Conservation (phyloP, 2,888 invertebrate species). For the Criorhina ranunculi region DNA sequence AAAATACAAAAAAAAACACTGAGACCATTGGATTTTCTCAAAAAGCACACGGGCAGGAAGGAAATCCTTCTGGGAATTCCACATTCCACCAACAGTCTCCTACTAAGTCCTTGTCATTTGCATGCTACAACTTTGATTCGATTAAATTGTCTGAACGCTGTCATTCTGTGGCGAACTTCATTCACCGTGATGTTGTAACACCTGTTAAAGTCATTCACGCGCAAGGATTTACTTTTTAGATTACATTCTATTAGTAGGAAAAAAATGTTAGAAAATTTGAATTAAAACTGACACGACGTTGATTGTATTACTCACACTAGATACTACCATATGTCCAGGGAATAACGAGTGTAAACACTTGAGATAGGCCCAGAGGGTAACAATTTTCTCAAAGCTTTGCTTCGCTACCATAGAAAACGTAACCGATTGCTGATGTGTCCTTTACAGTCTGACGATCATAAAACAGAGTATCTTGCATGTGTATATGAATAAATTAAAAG, state of each 20-base stretch:
- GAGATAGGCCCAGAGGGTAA: no score
- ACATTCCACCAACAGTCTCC: slow-evolving; percentile 1
- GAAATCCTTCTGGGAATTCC: slow-evolving; percentile 5
- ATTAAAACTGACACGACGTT: slow-evolving; percentile 12
- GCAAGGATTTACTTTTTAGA: slow-evolving; percentile 21
- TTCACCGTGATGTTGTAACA: background rate
- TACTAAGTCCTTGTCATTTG: slow-evolving; percentile 30
- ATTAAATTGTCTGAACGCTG: slow-evolving; percentile 32
- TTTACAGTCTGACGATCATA: no score
- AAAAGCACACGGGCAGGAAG: slow-evolving; percentile 1
- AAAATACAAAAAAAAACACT: background rate
- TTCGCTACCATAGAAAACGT: no score
- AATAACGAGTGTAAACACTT: no score
- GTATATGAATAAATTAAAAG: no score
- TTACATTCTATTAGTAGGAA: background rate
- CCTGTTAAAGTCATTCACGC: slow-evolving; percentile 1
- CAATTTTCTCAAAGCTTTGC: no score
- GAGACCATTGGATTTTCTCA: background rate
- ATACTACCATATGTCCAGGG: background rate
- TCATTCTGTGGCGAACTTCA: slow-evolving; percentile 1
- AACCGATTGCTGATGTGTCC: no score
- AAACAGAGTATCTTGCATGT: no score
- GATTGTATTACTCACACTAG: background rate
- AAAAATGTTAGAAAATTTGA: background rate
- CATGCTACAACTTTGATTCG: slow-evolving; percentile 37